Evolutionary conservation across 2,888 invertebrate species (phyloP), one percentile per base, ranked within the genome.

Genomic region (Anthophora plumipes): DNA sequence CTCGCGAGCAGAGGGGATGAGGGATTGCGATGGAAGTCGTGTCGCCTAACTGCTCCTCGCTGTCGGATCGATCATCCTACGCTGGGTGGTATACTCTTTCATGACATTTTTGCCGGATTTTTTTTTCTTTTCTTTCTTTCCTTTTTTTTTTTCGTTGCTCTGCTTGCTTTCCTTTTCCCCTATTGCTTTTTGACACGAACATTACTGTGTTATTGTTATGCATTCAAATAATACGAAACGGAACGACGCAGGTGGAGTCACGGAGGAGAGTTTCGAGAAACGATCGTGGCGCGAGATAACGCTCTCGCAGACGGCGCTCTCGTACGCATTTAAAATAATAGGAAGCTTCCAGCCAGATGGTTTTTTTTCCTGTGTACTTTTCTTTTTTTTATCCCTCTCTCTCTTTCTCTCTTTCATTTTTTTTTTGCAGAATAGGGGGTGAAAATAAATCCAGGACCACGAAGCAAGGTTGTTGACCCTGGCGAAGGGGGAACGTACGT

Each of bases 381-480:
- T n/a, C n/a, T n/a, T n/a, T n/a, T n/a, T n/a, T n/a, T n/a, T n/a
- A n/a, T n/a, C n/a, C n/a, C n/a, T n/a, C n/a, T n/a, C n/a, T n/a
- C n/a, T n/a, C n/a, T 1, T 41, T 7, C 5, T 8, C 17, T 12
- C n/a, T 1, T 7, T 14, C 4, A 0, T 9, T n/a, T n/a, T 59
- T 41, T 59, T 59, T n/a, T 0, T 8, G n/a, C n/a, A 17, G 14
- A 14, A 5, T n/a, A 25, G 37, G 52, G 39, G 52, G 31, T 66
- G 82, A 82, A 85, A 77, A 79, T 85, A 74, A 78, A 69, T 77
- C 67, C 57, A 70, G 41, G 43, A 72, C 64, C 67, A 75, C 71
- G 69, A 54, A 63, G 54, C 75, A 60, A 75, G 80, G 77, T 80
- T 80, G 80, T 85, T 83, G 83, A 85, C 85, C 85, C 72, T 64